These are phyloP conservation scores for Scylla paramamosain DNA, from an alignment of 1,140 invertebrate species.

Conservation along the genomic window DNA sequence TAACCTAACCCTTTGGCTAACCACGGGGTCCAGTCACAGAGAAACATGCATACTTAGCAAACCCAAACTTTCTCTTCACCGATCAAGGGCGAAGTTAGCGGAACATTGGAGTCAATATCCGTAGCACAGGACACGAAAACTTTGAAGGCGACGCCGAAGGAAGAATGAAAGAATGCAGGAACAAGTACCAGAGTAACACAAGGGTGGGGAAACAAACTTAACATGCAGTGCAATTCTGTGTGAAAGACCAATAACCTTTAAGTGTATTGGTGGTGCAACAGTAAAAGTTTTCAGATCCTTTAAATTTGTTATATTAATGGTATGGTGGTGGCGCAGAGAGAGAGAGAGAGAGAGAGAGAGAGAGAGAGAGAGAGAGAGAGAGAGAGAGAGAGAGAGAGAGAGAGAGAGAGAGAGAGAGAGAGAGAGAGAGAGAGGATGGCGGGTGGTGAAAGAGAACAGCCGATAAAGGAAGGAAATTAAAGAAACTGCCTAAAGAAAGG, in stretches of 20 bases:
- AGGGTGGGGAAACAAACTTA: neutral
- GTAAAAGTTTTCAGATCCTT: neutral
- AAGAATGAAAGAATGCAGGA: neutral
- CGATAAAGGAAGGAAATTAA: neutral
- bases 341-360: slow-evolving; percentile 19
- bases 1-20: too few species aligned
- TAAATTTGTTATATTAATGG: slow-evolving; percentile 11
- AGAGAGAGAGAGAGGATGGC: neutral
- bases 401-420: neutral
- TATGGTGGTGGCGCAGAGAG: neutral
- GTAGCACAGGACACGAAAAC: neutral
- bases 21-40: too few species aligned
- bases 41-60: too few species aligned
- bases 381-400: slow-evolving; percentile 22
- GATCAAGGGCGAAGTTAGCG: neutral
- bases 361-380: slow-evolving; percentile 8
- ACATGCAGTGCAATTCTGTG: neutral
- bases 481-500: neutral
- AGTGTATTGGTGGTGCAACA: neutral
- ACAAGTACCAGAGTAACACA: neutral
- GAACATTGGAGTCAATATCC: neutral
- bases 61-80: too few species aligned
- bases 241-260: neutral
- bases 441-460: neutral
- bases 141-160: neutral